phyloP scores from a whole-genome alignment of 1,140 invertebrate genomes.

The Luehdorfia chinensis region DNA sequence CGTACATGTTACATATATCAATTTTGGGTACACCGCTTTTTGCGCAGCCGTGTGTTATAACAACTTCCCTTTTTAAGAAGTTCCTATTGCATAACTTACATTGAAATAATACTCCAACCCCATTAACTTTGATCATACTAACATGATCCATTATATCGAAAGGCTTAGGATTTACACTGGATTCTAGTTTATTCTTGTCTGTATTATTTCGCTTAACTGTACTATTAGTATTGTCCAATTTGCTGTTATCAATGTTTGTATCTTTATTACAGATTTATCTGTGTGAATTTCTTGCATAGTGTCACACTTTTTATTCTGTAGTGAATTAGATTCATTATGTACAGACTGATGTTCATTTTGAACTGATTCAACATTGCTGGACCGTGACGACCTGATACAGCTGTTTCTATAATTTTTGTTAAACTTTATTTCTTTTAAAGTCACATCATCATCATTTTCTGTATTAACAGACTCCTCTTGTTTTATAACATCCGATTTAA shows the following conservation, averaged over 20 bases:
- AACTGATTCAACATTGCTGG: neutral
- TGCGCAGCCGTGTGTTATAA: conserved; percentile 59
- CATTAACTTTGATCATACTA: conserved; percentile 65
- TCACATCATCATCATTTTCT: conserved; percentile 16
- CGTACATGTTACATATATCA: conserved; percentile 31
- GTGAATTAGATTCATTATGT: neutral
- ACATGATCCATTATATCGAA: conserved; percentile 69
- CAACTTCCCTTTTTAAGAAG: conserved; percentile 62
- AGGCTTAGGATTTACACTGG: conserved; percentile 26
- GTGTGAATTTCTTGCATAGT: neutral
- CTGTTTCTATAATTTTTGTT: too few relatives aligned
- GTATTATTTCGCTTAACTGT: conserved; percentile 12
- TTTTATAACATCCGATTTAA: neutral
- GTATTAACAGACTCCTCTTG: neutral
- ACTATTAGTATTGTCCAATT: neutral
- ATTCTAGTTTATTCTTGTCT: conserved; percentile 19
- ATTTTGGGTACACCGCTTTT: conserved; percentile 55
- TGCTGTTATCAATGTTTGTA: neutral
- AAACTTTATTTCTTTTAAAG: conserved; percentile 5
- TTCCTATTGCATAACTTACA: conserved; percentile 69
- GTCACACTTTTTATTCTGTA: neutral
- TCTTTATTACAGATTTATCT: neutral
- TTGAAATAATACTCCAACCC: conserved; percentile 60
- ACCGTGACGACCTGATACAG: neutral
- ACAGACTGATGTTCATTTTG: neutral